phyloP scores from a whole-genome alignment of 2,113 vertebrate genomes.

The Parotia lawesii region DNA sequence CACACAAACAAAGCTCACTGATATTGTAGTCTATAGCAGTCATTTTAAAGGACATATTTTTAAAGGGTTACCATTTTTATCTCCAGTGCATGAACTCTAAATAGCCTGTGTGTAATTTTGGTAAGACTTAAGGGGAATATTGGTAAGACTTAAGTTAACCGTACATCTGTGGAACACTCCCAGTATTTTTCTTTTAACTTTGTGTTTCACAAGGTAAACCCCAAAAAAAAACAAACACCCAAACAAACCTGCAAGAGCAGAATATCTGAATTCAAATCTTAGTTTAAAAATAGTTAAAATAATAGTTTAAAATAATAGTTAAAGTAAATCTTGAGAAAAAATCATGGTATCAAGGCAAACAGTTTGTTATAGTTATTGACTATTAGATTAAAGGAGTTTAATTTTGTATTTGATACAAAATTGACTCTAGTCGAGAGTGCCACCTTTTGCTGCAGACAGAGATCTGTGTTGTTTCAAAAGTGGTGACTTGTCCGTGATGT shows the following conservation, averaged over 20 bases:
- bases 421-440: not conserved
- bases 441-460: not conserved
- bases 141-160: not conserved
- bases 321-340: not conserved
- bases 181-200: not conserved
- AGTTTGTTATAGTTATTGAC: not conserved
- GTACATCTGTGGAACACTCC: not conserved
- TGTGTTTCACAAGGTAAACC: not conserved
- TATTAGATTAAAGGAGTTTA: not conserved
- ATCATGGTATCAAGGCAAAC: not conserved
- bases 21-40: not conserved
- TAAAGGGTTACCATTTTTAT: not conserved
- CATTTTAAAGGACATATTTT: not conserved
- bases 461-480: not conserved
- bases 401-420: not conserved
- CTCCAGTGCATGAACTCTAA: not conserved
- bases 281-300: not conserved
- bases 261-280: not conserved
- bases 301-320: not conserved
- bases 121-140: not conserved
- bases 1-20: not conserved
- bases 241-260: not conserved
- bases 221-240: not conserved
- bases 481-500: not conserved
- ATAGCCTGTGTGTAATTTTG: not conserved